Evolutionary conservation across 2,113 vertebrate genomes (phyloP), one percentile per base, ranked within the genome.

Genomic region (Corapipo altera): DNA sequence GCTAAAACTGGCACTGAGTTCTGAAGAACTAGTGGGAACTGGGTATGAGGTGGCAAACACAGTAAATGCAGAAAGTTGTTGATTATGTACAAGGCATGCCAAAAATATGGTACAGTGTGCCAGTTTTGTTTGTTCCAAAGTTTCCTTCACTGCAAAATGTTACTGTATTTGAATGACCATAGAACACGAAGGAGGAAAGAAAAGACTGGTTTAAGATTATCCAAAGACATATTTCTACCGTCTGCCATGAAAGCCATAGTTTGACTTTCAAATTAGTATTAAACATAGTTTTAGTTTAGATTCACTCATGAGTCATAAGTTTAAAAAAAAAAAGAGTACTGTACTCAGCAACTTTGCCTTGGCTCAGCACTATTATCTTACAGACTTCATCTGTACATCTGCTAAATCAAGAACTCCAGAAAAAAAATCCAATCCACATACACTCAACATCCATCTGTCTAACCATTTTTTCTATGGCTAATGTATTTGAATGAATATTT

Each of bases 261-360:
- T 54, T 82, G 58, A 96, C 85, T 85, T 89, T 88, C 89, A 66
- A 46, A 89, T 82, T 61, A 89, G 76, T 61, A 85, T 85, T 86
- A 92, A 94, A 86, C 49, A 76, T 39, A 85, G 75, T 67, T 86
- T 73, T 88, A 94, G 85, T 35, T 94, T 66, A 94, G 79, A 91
- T 46, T 91, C 75, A 88, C 27, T 43, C 88, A 76, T 94, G 92
- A 97, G 75, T 95, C 91, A 94, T 55, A 93, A 88, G 61, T 84
- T 88, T 11, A 32, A 80, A 35, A 78, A 72, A 73, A 75, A 69
- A 41, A 72, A 87, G 78, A 65, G 17, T 43, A 85, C 91, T 74
- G 67, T 54, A 91, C 83, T 95, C 95, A 97, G 95, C 95, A 97
- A 91, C 83, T 96, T 93, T 94, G 95, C 79, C 75, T 93, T 90